Base-by-base conservation (phyloP, 23 tunicate species). In the Clavelina lepadiformis region DNA sequence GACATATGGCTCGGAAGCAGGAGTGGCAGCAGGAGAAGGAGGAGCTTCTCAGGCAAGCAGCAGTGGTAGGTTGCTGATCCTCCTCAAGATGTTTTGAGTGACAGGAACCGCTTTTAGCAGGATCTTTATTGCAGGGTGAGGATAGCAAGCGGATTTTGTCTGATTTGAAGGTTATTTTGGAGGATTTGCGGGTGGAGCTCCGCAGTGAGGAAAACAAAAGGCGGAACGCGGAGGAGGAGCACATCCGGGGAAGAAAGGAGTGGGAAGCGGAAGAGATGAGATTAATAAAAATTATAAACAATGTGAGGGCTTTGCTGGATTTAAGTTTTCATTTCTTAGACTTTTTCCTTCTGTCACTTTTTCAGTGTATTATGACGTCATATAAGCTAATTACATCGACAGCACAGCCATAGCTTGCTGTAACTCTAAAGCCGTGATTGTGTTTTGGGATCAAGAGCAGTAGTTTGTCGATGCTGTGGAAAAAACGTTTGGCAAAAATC, bases 1-100 rank as follows among this genome's bases (percentile, higher is more conserved):
- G 88, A 63, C 98, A 91, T 59, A 28, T 76, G 6, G 36, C 69
- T 46, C 68, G 84, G 36, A 91, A 91, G 54, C 61, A 63, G 50
- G 91, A 91, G 63, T 91, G 98, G 98, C 76, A 82, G 37, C 33
- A 27, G n/a, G 98, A 91, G 62, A 81, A 82, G 52, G 84, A 91
- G 15, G 82, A 69, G 28, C 74, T 91, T 2, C 31, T 81, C 0
- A 77, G 64, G 50, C 83, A 71, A 71, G 80, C 82, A 1, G 52
- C 61, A 4, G 22, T 86, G 76, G 95, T 86, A 78, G 57, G 52
- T 66, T 6, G 15, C 13, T 0, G 18, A 56, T 1, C 51, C 24
- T 13, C 13, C 26, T 56, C 15, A 11, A 41, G 15, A 11, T 41
- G 27, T 56, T n/a, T n/a, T n/a, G n/a, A n/a, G n/a, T n/a, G n/a